These are phyloP conservation scores for Centrocercus urophasianus DNA, from an alignment of 2,113 vertebrate species.

Conservation along the genomic window DNA sequence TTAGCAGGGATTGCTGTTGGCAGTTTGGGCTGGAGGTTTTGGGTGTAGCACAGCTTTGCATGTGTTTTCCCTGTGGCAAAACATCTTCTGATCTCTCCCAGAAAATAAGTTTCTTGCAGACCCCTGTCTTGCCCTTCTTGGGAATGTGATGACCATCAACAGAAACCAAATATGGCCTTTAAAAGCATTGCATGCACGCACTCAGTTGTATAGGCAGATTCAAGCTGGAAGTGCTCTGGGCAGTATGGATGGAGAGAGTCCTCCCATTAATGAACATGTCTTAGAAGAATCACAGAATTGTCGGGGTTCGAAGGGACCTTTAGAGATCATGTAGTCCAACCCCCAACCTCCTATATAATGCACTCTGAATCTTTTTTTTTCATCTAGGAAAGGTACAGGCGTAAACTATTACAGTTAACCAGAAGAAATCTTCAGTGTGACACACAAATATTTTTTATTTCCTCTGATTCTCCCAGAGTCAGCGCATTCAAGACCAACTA, in stretches of 20 bases:
- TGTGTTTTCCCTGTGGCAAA: not conserved
- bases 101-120: not conserved
- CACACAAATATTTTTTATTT: not conserved
- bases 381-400: not conserved
- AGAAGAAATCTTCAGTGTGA: not conserved
- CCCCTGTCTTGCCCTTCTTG: not conserved
- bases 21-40: not conserved
- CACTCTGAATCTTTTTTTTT: accelerated
- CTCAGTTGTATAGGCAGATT: not conserved
- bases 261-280: not conserved
- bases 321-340: too few relatives aligned
- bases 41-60: not conserved
- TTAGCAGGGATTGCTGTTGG: not conserved
- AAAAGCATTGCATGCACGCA: not conserved
- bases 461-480: not conserved
- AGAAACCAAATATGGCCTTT: not conserved
- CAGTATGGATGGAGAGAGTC: not conserved
- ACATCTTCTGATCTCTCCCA: not conserved
- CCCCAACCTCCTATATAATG: accelerated
- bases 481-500: not conserved
- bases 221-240: not conserved
- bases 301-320: too few relatives aligned
- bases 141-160: not conserved
- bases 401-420: not conserved
- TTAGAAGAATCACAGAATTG: not conserved